phyloP scores from a whole-genome alignment of 2,113 vertebrate genomes.

The Anoura caudifer region DNA sequence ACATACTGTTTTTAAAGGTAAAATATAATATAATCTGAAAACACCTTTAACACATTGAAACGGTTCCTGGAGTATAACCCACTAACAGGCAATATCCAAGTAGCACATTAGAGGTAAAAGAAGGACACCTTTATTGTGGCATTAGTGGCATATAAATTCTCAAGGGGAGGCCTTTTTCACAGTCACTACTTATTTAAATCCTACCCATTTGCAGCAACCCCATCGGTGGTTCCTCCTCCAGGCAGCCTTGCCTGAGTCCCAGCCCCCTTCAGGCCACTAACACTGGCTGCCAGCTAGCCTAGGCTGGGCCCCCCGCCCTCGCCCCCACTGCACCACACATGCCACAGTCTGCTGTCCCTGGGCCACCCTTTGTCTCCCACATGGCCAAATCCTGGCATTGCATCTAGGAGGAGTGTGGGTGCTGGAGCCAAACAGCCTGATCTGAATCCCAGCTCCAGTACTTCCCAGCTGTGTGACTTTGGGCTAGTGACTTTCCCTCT shows the following conservation, averaged over 20 bases:
- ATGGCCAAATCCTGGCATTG: too few relatives aligned
- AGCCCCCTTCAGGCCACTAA: not conserved
- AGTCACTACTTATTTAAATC: not conserved
- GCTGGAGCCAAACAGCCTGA: not conserved
- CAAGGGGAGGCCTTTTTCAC: not conserved
- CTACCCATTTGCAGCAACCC: not conserved
- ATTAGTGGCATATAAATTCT: not conserved
- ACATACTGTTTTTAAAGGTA: not conserved
- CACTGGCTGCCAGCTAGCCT: not conserved
- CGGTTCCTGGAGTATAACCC: not conserved
- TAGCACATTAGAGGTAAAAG: not conserved
- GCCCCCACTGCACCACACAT: not conserved
- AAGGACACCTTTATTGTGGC: not conserved
- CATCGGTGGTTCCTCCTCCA: not conserved
- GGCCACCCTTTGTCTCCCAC: not conserved
- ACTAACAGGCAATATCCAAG: not conserved
- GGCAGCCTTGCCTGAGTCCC: not conserved
- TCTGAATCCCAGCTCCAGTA: not conserved
- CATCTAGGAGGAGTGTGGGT: not conserved
- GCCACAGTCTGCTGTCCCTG: not conserved
- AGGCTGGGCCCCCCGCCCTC: not conserved
- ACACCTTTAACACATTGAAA: not conserved
- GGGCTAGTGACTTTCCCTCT: not conserved
- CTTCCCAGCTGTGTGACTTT: not conserved
- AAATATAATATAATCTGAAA: not conserved